phyloP scores from a whole-genome alignment of 2,797 vertebrate species.

The Arrhamphus sclerolepis region DNA sequence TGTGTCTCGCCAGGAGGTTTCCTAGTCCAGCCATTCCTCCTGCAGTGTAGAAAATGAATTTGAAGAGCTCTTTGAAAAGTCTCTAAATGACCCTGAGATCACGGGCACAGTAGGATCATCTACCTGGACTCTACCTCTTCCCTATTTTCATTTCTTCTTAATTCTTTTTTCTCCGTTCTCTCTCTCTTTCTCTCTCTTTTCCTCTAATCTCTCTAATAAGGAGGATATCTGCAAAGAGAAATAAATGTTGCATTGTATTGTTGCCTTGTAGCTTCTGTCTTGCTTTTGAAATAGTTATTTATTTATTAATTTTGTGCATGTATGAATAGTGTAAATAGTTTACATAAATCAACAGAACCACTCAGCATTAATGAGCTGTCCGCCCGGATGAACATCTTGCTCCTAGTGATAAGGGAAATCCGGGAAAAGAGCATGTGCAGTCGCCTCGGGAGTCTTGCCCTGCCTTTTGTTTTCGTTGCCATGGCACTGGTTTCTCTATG shows the following conservation, averaged over 20 bases:
- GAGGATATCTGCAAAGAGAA: no score
- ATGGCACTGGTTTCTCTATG: conserved; percentile 60
- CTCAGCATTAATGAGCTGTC: conserved; percentile 52
- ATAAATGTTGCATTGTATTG: no score
- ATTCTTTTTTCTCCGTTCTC: conserved; percentile 3
- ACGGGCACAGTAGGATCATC: conserved; percentile 17
- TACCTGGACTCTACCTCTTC: conserved; percentile 18
- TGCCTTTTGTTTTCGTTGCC: conserved; percentile 68
- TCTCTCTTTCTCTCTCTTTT: not conserved
- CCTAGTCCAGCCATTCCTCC: conserved; percentile 52
- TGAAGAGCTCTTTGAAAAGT: conserved; percentile 59
- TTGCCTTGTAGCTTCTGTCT: no score
- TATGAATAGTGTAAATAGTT: conserved; percentile 17
- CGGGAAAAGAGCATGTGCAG: conserved; percentile 53
- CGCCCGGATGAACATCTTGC: conserved; percentile 56
- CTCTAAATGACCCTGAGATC: conserved; percentile 47
- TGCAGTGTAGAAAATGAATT: conserved; percentile 65
- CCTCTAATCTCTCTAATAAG: no score
- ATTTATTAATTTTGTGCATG: conserved; percentile 17
- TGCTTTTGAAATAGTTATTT: no score
- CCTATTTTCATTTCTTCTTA: conserved; percentile 15
- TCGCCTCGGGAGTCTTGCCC: conserved; percentile 51
- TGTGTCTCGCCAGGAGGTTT: conserved; percentile 59
- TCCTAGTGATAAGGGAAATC: conserved; percentile 59
- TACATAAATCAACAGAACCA: conserved; percentile 45